These are phyloP conservation scores for Maconellicoccus hirsutus DNA, from an alignment of 1,140 invertebrate genomes.

Conservation along the genomic window DNA sequence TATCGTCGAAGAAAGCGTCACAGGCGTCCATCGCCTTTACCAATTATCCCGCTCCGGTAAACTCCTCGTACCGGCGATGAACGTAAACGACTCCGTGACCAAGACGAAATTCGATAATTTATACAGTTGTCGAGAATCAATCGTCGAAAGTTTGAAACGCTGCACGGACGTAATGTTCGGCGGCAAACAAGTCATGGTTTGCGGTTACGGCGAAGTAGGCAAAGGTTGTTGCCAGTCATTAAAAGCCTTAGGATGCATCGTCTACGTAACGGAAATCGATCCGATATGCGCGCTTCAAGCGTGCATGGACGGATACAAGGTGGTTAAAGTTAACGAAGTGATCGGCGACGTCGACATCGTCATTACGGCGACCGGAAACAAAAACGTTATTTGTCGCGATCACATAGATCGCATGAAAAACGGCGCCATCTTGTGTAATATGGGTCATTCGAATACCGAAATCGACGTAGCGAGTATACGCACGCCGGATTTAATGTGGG, in stretches of 20 bases:
- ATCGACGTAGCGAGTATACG: conserved; percentile 86
- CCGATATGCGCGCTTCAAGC: conserved; percentile 96
- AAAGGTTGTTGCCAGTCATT: conserved; percentile 94
- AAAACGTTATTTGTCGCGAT: conserved; percentile 87
- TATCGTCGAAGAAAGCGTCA: conserved; percentile 96
- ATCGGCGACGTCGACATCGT: conserved; percentile 87
- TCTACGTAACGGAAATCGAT: conserved; percentile 95
- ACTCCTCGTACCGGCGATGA: conserved; percentile 95
- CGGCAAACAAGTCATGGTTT: conserved; percentile 91
- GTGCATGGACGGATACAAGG: conserved; percentile 94
- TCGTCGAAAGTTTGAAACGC: conserved; percentile 83
- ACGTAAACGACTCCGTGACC: conserved; percentile 96
- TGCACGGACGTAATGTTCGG: conserved; percentile 98
- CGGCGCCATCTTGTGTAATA: conserved; percentile 92
- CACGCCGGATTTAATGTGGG: conserved; percentile 91
- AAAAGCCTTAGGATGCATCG: conserved; percentile 86
- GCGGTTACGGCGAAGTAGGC: conserved; percentile 96
- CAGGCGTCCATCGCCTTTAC: conserved; percentile 91
- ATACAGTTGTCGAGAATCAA: conserved; percentile 81
- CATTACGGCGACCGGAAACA: conserved; percentile 92
- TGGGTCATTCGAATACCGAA: conserved; percentile 97
- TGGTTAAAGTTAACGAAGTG: conserved; percentile 91
- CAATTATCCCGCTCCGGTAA: conserved; percentile 91
- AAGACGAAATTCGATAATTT: conserved; percentile 99
- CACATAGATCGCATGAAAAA: conserved; percentile 97